A percentile compares a stretch with the other conserved stretches of the same genome.
phyloP scores from a whole-genome alignment of 2,113 vertebrate genomes.

The Cricetomys ansorgei region DNA sequence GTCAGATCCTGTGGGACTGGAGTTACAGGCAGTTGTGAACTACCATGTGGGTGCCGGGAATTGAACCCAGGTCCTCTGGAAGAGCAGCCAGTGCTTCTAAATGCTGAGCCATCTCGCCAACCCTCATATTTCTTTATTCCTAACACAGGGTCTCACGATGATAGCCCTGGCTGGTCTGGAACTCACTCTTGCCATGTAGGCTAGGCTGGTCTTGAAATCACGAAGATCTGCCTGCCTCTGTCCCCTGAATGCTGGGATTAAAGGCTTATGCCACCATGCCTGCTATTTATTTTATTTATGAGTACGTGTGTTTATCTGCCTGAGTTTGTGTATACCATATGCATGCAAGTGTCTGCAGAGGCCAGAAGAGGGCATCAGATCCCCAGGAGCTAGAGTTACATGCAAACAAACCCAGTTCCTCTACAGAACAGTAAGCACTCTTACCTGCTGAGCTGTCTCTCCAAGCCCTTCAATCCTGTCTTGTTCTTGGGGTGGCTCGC shows the following conservation, averaged over 20 bases:
- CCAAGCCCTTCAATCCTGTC: neutral
- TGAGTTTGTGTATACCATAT: too few species aligned
- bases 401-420: neutral
- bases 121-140: neutral
- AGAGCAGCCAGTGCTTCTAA: too few species aligned
- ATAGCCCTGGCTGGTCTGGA: neutral
- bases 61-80: too few species aligned
- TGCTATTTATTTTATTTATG: neutral
- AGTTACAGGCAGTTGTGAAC: too few species aligned
- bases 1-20: too few species aligned
- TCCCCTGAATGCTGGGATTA: neutral
- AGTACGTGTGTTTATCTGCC: too few species aligned
- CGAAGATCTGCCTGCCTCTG: neutral
- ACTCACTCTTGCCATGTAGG: neutral
- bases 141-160: neutral
- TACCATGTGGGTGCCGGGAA: too few species aligned
- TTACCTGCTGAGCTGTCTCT: neutral
- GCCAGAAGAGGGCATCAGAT: neutral
- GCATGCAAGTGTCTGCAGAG: neutral
- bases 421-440: neutral
- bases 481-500: neutral
- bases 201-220: neutral
- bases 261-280: neutral
- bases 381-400: neutral
- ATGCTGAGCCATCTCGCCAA: too few species aligned